A percentile compares a stretch with the other conserved stretches of the same genome.
phyloP scores from a whole-genome alignment of 1,140 invertebrate genomes.

The Hermetia illucens region DNA sequence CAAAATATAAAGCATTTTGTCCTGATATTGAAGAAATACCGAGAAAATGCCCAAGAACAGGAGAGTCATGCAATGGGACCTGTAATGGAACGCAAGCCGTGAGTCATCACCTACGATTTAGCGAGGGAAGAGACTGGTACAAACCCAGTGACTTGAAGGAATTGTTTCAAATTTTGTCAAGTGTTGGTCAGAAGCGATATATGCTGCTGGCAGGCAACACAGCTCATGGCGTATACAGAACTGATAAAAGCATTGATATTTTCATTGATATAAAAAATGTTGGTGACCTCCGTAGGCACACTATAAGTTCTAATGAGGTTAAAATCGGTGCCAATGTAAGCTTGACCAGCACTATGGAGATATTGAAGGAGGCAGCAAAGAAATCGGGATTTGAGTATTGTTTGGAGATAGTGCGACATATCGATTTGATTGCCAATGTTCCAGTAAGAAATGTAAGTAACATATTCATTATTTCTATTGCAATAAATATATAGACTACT shows the following conservation, averaged over 20 bases:
- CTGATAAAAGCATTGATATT: conserved; percentile 30
- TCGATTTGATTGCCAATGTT: conserved; percentile 56
- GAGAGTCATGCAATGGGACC: not conserved
- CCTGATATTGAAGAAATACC: conserved; percentile 9
- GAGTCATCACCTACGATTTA: conserved; percentile 1
- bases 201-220: conserved; percentile 43
- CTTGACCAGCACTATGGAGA: conserved; percentile 45
- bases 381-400: conserved; percentile 36
- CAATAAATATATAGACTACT: too few relatives aligned
- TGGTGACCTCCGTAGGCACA: too few relatives aligned
- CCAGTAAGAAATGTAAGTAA: conserved; percentile 48
- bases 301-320: too few relatives aligned
- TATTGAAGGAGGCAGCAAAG: conserved; percentile 36
- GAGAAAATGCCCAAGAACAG: not conserved
- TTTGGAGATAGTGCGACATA: conserved; percentile 31
- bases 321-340: conserved; percentile 48
- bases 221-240: conserved; percentile 43
- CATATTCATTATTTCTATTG: too few relatives aligned
- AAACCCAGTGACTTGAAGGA: not conserved
- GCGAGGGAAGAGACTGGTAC: conserved; percentile 1
- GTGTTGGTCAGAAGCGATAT: conserved; percentile 22
- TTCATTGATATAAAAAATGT: conserved; percentile 47
- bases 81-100: not conserved
- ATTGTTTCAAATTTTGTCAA: not conserved
- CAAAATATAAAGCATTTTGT: conserved; percentile 31